Base-by-base conservation (phyloP, 2,113 vertebrate species). In the Capreolus pygargus region DNA sequence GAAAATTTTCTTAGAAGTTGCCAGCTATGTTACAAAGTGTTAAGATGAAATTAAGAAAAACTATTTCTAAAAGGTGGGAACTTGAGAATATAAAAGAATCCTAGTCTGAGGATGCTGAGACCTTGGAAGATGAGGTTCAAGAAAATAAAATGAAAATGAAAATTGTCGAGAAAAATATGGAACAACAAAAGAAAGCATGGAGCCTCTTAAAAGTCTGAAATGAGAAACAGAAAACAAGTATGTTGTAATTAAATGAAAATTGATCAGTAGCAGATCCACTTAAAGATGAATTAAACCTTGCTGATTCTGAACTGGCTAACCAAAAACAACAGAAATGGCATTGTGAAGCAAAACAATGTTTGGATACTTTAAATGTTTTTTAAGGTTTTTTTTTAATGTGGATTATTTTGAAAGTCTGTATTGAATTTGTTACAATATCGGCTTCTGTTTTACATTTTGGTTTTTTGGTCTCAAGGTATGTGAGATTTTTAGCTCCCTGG, bases 31-130 rank as follows among this genome's bases (percentile, higher is more conserved):
- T 55, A 25, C 36, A 27, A 83, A 55, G 13, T 16, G 52, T 39
- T 55, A 83, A 99, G 99, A 97, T 98, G 36, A 99, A 99, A 95
- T 95, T 98, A 83, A 99, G 98, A 93, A 99, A 98, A 98, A 88
- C 98, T 86, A 97, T 98, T 93, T 97, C 99, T 86, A 99, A 99
- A 98, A 98, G 99, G 96, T 98, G 93, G 4, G 99, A 99, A 92
- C 98, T 99, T 76, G 98, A 99, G 95, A 99, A 99, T 70, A 96
- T 99, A 93, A 99, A 99, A 93, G 99, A 99, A 96, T 99, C 99
- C 43, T 99, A 99, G 89, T 99, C 99, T 50, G 99, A 99, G 74
- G 99, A 99, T 95, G 98, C 99, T 94, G 98, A 91, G 94, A 98
- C 99, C 23, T 98, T 99, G 98, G 99, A 99, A 98, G 99, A 99